A percentile compares a stretch with the other conserved stretches of the same genome.
Evolutionary conservation across 1,140 invertebrate species (phyloP).

Genomic region (Cydia strobilella): DNA sequence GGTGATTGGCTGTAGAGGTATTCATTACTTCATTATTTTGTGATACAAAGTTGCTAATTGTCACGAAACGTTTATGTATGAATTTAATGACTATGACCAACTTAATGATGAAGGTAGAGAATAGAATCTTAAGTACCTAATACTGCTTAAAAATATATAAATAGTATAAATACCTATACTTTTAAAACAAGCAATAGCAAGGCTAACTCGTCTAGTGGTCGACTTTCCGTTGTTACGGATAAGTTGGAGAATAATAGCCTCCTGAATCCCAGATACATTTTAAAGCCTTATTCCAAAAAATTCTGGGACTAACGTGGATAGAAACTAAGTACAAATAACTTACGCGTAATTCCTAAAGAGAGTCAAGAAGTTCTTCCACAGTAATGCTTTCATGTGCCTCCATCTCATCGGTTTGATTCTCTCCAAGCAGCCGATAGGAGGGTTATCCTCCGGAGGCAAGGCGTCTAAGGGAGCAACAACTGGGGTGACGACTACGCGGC

Average conservation of each 20-base stretch:
- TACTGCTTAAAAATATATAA: no score
- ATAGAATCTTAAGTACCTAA: no score
- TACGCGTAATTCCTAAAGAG: constrained; percentile 96
- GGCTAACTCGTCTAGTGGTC: no score
- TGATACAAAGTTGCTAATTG: background rate
- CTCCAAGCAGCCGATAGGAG: constrained; percentile 76
- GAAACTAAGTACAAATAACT: constrained; percentile 49
- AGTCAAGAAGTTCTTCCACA: constrained; percentile 95
- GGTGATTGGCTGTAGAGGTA: background rate
- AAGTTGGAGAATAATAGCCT: no score
- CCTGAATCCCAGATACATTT: no score
- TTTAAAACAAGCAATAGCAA: no score
- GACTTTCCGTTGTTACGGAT: no score
- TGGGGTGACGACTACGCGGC: constrained; percentile 80
- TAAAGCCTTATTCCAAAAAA: no score
- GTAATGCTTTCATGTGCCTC: constrained; percentile 89
- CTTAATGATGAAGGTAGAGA: no score
- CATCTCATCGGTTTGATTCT: constrained; percentile 84
- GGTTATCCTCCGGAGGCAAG: constrained; percentile 83
- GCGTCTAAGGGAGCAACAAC: constrained; percentile 76
- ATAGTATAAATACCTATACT: no score
- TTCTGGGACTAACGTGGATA: no score
- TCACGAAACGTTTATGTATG: background rate
- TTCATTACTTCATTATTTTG: background rate
- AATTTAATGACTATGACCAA: background rate